These are phyloP conservation scores for Dolichoris vasculosae DNA, from an alignment of 1,140 invertebrate genomes.

Conservation along the genomic window DNA sequence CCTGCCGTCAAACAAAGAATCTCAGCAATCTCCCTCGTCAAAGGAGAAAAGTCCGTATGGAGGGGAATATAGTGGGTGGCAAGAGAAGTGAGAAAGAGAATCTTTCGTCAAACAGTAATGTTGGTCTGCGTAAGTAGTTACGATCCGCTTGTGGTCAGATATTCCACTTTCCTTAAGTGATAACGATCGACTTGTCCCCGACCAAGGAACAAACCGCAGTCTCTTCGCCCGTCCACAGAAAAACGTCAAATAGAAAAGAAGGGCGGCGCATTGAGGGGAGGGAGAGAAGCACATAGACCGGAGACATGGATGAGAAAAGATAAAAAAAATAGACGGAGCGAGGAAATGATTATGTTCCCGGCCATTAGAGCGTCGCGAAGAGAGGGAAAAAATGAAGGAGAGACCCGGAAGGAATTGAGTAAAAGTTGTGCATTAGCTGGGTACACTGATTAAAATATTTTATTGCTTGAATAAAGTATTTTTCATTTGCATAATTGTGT, in stretches of 20 bases:
- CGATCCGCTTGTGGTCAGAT: conserved; percentile 53
- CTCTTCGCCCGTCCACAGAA: background rate
- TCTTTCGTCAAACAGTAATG: conserved; percentile 41
- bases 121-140: conserved; percentile 44
- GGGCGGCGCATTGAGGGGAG: background rate
- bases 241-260: background rate
- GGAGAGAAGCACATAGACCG: background rate
- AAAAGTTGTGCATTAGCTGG: conserved; percentile 22
- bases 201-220: conserved; percentile 8
- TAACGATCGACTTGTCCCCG: conserved; percentile 38
- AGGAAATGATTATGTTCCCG: conserved; percentile 39
- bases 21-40: background rate
- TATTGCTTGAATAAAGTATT: conserved; percentile 4
- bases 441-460: conserved; percentile 38
- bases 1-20: conserved; percentile 28
- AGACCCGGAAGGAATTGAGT: background rate
- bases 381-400: background rate
- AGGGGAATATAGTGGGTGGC: background rate
- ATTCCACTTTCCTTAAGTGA: conserved; percentile 54
- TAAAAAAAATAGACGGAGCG: background rate
- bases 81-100: background rate
- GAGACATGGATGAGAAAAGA: background rate
- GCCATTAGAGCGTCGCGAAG: conserved; percentile 33
- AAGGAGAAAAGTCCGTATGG: background rate
- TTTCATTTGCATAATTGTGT: conserved; percentile 16